These are phyloP conservation scores for Trinorchestia longiramus DNA, from an alignment of 1,140 invertebrate genomes.

Conservation along the genomic window DNA sequence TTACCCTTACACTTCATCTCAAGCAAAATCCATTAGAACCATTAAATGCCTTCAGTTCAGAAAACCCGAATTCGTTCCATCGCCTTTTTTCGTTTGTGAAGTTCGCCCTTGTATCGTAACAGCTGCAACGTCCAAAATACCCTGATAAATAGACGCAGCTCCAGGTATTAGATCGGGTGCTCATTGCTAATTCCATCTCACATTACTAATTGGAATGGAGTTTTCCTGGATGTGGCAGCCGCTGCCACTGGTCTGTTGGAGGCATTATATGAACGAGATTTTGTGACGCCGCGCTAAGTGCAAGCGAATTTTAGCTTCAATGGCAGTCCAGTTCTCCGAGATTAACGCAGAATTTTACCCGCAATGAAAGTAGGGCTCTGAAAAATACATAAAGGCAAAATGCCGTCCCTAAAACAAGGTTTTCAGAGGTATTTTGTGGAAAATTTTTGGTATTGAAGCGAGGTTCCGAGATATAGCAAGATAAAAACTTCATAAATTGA, in stretches of 20 bases:
- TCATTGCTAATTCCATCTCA: conserved; percentile 1
- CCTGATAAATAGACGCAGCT: background rate
- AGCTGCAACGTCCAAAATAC: background rate
- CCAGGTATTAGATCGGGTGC: background rate
- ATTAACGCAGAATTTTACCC: no score
- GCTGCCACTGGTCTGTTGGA: background rate
- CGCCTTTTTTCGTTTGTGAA: background rate
- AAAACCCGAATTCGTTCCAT: background rate
- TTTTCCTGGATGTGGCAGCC: background rate
- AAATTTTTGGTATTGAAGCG: no score
- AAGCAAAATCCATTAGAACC: background rate
- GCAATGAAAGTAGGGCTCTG: no score
- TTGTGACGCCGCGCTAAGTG: background rate
- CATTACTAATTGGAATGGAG: conserved; percentile 1
- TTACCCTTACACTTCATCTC: background rate
- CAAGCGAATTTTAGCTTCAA: background rate
- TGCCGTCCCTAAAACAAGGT: background rate
- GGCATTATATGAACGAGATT: background rate
- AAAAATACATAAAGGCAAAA: no score
- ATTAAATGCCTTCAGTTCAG: background rate
- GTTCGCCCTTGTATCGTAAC: background rate
- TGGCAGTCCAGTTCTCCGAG: background rate
- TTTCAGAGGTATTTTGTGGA: no score
- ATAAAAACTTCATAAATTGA: no score
- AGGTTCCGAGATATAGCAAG: no score